Percentiles rank a stretch among this genome's conserved stretches.
Conservation (phyloP, 2,888 invertebrate species). For the Calliphora vomitoria region DNA sequence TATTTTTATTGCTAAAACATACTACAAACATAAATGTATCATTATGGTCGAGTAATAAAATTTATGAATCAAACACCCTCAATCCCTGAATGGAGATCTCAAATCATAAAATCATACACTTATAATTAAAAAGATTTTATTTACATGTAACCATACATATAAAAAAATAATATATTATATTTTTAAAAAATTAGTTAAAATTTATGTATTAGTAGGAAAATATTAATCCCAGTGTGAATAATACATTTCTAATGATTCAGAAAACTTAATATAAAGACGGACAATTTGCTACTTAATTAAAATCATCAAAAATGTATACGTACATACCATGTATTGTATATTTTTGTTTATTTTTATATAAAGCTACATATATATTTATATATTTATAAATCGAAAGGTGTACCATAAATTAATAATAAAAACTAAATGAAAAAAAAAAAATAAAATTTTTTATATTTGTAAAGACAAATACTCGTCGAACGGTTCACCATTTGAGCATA, state of each 20-base stretch:
- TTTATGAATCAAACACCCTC: background rate
- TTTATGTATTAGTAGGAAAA: background rate
- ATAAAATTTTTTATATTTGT: background rate
- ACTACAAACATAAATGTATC: background rate
- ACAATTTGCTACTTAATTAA: constrained; percentile 11
- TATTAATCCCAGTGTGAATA: background rate
- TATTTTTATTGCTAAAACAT: background rate
- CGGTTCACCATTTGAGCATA: constrained; percentile 23
- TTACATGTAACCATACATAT: too few species aligned
- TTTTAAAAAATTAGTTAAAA: background rate
- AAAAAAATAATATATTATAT: too few species aligned
- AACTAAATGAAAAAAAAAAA: constrained; percentile 5
- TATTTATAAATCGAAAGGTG: constrained; percentile 37
- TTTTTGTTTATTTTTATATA: background rate
- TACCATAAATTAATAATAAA: constrained; percentile 24
- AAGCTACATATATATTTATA: background rate
- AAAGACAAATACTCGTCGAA: background rate
- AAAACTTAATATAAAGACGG: background rate
- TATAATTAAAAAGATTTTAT: background rate
- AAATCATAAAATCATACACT: background rate
- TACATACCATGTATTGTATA: background rate
- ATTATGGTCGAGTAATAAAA: constrained; percentile 19
- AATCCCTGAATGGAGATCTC: too few species aligned
- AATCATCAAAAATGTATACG: background rate
- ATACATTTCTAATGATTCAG: background rate